Evolutionary conservation across 2,888 invertebrate genomes (phyloP), one percentile per base, ranked within the genome.

Genomic region (Phyto melanocephala): DNA sequence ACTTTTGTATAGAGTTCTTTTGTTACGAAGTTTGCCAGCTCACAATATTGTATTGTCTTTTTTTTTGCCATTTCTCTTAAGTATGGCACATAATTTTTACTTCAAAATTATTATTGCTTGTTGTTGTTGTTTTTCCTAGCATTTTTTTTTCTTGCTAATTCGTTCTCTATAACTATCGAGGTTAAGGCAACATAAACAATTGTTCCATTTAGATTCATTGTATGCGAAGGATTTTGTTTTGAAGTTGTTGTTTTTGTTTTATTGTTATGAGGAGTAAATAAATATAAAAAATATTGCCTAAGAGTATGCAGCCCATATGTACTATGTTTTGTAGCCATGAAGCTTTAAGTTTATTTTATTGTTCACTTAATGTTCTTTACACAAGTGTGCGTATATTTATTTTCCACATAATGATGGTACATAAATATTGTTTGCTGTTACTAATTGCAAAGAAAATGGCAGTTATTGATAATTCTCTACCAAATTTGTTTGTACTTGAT

Each of bases 131-230:
- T 11, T 1, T 47, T 56, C 28, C 28, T 28, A 5, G 3, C 6
- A 5, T 6, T 28, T 28, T 28, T 28, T 28, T 28, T 5, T 28
- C 6, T 28, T 6, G 6, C 28, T 6, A 28, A n/a, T n/a, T n/a
- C 62, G 50, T 60, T 75, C 45, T 42, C 15, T 56, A 47, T 4
- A 72, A 71, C 65, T 79, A 82, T 82, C 71, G 82, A 76, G 82
- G 82, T 82, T 82, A 82, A 79, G 79, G 79, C 79, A 79, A 82
- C 37, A 79, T 70, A 58, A 75, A 47, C 70, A 65, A 82, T 82
- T 79, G 82, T 82, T 79, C 47, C 20, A 58, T 47, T 76, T 75
- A 56, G 22, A 15, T 67, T 62, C 7, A 70, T 52, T 67, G 17
- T 70, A 58, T 58, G 62, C 50, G 28, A 62, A 17, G 1, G 20